These are phyloP conservation scores for Saturnia japonica DNA, from an alignment of 2,888 invertebrate genomes.

Conservation along the genomic window DNA sequence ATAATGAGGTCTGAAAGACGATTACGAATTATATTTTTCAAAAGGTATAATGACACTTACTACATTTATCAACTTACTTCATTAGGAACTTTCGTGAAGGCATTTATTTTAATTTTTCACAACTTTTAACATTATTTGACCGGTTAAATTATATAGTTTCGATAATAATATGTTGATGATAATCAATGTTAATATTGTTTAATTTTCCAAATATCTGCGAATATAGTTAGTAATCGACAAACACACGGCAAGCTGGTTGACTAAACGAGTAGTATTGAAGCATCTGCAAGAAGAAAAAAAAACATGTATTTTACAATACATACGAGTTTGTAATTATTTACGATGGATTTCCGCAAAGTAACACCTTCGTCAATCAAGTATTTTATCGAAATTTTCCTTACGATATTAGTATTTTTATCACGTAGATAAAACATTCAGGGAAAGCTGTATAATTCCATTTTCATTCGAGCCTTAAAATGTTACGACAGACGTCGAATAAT, in stretches of 20 bases:
- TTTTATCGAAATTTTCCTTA: conserved; percentile 9
- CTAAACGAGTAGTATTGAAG: background rate
- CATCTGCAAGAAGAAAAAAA: background rate
- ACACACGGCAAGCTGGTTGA: background rate
- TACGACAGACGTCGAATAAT: conserved; percentile 28
- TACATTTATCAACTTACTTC: too few species aligned
- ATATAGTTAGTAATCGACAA: background rate
- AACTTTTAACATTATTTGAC: too few species aligned
- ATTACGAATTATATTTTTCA: background rate
- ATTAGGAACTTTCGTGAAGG: too few species aligned
- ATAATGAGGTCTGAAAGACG: background rate
- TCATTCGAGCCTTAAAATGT: conserved; percentile 18
- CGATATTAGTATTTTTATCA: conserved; percentile 13
- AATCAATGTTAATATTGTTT: background rate
- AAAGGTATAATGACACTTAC: too few species aligned
- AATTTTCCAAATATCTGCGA: background rate
- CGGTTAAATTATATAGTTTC: too few species aligned
- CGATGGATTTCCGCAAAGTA: too few species aligned
- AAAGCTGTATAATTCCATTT: conserved; percentile 17
- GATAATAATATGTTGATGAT: too few species aligned
- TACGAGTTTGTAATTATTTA: too few species aligned
- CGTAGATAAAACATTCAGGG: conserved; percentile 13
- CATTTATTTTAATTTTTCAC: too few species aligned
- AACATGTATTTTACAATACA: too few species aligned
- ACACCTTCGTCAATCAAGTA: too few species aligned